These are phyloP conservation scores for Martes martes DNA, from an alignment of 2,113 vertebrate species.

Conservation along the genomic window DNA sequence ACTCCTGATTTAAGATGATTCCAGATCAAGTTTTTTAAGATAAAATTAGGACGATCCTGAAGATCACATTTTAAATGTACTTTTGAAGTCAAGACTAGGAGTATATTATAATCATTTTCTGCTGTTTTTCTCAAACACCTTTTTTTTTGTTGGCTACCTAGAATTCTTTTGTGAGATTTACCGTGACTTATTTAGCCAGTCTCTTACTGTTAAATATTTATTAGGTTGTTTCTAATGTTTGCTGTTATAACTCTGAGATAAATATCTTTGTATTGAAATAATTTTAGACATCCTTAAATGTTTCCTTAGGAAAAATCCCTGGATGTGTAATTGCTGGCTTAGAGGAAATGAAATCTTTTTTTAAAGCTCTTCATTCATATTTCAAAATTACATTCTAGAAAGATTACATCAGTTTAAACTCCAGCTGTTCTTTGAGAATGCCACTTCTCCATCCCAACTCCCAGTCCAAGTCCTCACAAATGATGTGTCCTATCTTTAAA, in stretches of 20 bases:
- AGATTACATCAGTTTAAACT: neutral
- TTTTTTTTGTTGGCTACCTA: neutral
- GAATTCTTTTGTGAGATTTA: neutral
- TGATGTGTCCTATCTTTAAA: neutral
- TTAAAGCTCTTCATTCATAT: neutral
- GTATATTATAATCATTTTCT: neutral
- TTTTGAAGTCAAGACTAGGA: neutral
- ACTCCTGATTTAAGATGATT: neutral
- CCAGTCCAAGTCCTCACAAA: neutral
- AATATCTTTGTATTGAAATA: neutral
- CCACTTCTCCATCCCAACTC: neutral
- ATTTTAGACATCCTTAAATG: neutral
- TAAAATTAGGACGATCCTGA: neutral
- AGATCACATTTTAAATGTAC: neutral
- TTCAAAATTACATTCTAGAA: neutral
- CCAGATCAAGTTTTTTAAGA: neutral
- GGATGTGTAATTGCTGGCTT: neutral
- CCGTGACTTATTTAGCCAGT: neutral
- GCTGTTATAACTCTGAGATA: neutral
- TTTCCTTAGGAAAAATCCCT: neutral
- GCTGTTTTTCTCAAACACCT: neutral
- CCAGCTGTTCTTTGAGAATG: neutral
- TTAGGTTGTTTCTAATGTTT: neutral
- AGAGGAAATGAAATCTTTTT: neutral
- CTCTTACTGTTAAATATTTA: neutral